Conservation (phyloP, 2,888 invertebrate genomes). For the Cancer borealis region DNA sequence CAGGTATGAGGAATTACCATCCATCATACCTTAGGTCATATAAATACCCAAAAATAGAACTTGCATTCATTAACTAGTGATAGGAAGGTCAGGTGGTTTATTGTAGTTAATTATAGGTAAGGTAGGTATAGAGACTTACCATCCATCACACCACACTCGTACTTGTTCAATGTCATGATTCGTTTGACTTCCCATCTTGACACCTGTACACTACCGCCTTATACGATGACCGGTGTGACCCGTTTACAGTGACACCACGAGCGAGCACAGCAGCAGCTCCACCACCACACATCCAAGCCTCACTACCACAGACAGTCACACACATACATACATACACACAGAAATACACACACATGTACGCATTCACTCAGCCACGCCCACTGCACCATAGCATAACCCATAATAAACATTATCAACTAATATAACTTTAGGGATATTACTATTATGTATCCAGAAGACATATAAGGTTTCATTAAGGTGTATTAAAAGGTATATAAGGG, state of each 20-base stretch:
- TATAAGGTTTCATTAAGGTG: neutral
- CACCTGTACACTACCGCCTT: neutral
- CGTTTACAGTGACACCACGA: constrained; percentile 8
- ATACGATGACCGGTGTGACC: neutral
- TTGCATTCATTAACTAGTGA: neutral
- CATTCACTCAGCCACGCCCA: constrained; percentile 51
- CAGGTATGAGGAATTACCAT: constrained; percentile 56
- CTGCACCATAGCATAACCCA: neutral
- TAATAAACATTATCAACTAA: neutral
- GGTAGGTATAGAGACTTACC: constrained; percentile 52
- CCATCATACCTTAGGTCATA: constrained; percentile 63
- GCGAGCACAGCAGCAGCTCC: constrained; percentile 2
- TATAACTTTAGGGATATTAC: neutral
- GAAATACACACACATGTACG: constrained; percentile 39
- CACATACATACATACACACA: neutral
- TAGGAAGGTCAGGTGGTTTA: neutral
- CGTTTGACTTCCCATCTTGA: constrained; percentile 40
- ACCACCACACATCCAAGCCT: constrained; percentile 9
- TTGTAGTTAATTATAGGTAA: neutral
- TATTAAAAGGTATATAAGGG: neutral
- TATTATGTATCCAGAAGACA: neutral
- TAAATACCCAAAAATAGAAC: neutral
- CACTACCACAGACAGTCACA: neutral
- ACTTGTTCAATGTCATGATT: constrained; percentile 41
- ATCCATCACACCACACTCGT: constrained; percentile 74